Conservation (phyloP, 1,140 invertebrate genomes). For the Homarus americanus region DNA sequence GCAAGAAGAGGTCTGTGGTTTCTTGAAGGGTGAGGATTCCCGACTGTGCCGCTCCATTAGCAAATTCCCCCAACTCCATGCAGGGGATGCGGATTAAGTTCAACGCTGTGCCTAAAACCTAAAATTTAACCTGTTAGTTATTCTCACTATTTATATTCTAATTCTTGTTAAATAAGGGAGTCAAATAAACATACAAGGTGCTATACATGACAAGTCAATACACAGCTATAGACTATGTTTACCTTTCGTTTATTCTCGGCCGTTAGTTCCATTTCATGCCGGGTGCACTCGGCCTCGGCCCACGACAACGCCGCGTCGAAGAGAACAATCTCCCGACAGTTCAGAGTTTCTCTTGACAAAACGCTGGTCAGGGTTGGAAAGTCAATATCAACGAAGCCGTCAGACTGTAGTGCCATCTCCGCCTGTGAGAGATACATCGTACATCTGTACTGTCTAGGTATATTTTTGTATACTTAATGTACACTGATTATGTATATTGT, state of each 20-base stretch:
- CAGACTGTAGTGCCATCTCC: conserved; percentile 94
- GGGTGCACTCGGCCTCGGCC: conserved; percentile 90
- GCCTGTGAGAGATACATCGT: conserved; percentile 89
- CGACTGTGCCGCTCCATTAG: conserved; percentile 92
- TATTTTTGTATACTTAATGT: too few relatives aligned
- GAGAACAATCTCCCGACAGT: conserved; percentile 93
- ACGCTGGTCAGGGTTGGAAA: conserved; percentile 92
- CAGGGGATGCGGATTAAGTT: conserved; percentile 93
- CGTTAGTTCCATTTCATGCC: conserved; percentile 88
- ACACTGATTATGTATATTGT: too few relatives aligned
- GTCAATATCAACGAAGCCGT: conserved; percentile 95
- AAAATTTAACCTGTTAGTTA: neutral
- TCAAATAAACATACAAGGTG: too few relatives aligned
- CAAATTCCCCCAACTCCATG: conserved; percentile 94
- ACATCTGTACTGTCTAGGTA: too few relatives aligned
- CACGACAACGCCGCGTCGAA: conserved; percentile 94
- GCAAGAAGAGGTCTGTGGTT: conserved; percentile 94
- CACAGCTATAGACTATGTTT: too few relatives aligned
- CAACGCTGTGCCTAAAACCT: conserved; percentile 85
- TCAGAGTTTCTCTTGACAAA: conserved; percentile 91
- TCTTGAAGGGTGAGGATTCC: conserved; percentile 93
- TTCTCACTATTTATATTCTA: neutral
- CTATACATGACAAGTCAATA: too few relatives aligned
- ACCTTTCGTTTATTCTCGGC: conserved; percentile 83
- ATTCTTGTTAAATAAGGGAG: too few relatives aligned